Percentiles rank a stretch among this genome's conserved stretches.
phyloP scores from a whole-genome alignment of 1,140 invertebrate genomes.

The Cotesia vestalis region DNA sequence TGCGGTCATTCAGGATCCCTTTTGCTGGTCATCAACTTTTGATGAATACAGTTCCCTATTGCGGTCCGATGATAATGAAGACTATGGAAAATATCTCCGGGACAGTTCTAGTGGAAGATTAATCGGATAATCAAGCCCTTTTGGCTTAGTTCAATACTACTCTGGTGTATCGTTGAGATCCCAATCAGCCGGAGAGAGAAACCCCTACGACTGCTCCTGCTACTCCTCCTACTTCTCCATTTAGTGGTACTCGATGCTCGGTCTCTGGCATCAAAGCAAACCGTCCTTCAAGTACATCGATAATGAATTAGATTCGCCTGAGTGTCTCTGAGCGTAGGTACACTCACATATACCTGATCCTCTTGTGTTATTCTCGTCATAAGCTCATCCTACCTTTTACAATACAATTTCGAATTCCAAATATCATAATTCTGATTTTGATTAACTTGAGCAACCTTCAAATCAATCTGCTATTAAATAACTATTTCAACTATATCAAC shows the following conservation, averaged over 20 bases:
- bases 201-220: background rate
- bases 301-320: constrained; percentile 16
- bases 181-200: background rate
- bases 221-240: constrained; percentile 1
- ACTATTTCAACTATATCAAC: background rate
- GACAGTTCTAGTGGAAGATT: constrained; percentile 13
- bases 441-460: background rate
- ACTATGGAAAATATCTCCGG: constrained; percentile 6
- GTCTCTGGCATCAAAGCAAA: constrained; percentile 26
- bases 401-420: no score
- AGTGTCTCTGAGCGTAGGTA: constrained; percentile 7
- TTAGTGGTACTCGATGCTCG: constrained; percentile 5
- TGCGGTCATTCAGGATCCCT: background rate
- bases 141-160: background rate
- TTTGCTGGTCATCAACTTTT: background rate
- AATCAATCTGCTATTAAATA: background rate
- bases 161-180: background rate
- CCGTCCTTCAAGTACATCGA: constrained; percentile 9
- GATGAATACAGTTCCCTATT: background rate
- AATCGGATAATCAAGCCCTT: constrained; percentile 10
- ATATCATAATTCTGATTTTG: constrained; percentile 4
- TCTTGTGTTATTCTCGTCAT: constrained; percentile 17
- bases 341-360: constrained; percentile 9
- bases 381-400: background rate
- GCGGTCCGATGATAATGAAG: background rate